A percentile compares a stretch with the other conserved stretches of the same genome.
Evolutionary conservation across 1,140 invertebrate genomes (phyloP).

Genomic region (Drosophila lowei): DNA sequence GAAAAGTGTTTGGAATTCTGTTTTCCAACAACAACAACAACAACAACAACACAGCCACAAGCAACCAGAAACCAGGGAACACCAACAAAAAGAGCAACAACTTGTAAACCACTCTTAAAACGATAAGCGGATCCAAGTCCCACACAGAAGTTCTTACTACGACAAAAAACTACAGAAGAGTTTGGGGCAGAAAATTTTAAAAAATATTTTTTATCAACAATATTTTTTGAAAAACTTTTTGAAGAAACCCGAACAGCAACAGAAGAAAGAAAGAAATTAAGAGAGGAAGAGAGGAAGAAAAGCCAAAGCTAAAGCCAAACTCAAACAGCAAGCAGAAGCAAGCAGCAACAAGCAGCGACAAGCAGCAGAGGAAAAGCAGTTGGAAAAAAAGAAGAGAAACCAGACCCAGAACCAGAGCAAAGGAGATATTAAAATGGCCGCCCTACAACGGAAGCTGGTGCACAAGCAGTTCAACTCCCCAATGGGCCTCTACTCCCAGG

Average conservation of each 20-base stretch:
- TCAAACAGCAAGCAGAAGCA: slow-evolving; percentile 24
- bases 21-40: slow-evolving; percentile 32
- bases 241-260: slow-evolving; percentile 46
- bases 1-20: slow-evolving; percentile 55
- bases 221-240: slow-evolving; percentile 72
- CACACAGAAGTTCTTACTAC: not conserved
- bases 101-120: slow-evolving; percentile 25
- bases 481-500: slow-evolving; percentile 92
- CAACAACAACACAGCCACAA: slow-evolving; percentile 22
- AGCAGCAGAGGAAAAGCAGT: slow-evolving; percentile 39
- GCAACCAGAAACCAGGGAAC: slow-evolving; percentile 12
- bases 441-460: slow-evolving; percentile 86
- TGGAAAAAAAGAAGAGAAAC: slow-evolving; percentile 12
- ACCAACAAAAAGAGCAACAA: too few relatives aligned
- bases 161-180: not conserved
- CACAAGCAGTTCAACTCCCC: slow-evolving; percentile 96
- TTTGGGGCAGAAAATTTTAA: slow-evolving; percentile 38
- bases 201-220: slow-evolving; percentile 77
- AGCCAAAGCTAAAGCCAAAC: slow-evolving; percentile 38
- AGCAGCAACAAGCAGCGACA: slow-evolving; percentile 10
- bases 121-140: slow-evolving; percentile 50
- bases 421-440: slow-evolving; percentile 84
- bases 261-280: slow-evolving; percentile 12
- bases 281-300: slow-evolving; percentile 19
- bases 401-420: not conserved